phyloP scores from a whole-genome alignment of 2,888 invertebrate genomes.

The Thymelicus sylvestris region DNA sequence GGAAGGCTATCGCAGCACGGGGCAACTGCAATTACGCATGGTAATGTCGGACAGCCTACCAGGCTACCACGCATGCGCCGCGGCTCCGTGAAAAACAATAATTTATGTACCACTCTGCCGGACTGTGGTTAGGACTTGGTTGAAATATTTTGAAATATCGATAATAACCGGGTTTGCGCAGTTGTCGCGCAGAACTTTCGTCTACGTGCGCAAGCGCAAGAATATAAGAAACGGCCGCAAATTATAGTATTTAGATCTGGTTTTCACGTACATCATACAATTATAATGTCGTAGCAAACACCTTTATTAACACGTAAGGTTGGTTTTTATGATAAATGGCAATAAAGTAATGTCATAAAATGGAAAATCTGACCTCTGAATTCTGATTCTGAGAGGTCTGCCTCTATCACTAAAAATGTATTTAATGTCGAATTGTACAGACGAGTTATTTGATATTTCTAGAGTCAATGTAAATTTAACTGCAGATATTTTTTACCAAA shows the following conservation, averaged over 20 bases:
- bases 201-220: background rate
- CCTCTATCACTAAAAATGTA: no score
- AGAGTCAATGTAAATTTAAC: no score
- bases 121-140: conserved; percentile 46
- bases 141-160: conserved; percentile 43
- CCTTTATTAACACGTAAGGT: conserved; percentile 21
- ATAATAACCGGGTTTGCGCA: conserved; percentile 41
- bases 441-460: no score
- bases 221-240: conserved; percentile 20
- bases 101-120: conserved; percentile 49
- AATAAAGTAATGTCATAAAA: background rate
- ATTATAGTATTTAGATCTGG: conserved; percentile 31
- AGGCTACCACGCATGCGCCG: conserved; percentile 43
- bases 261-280: conserved; percentile 29
- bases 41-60: conserved; percentile 55
- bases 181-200: conserved; percentile 32
- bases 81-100: conserved; percentile 49
- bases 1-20: conserved; percentile 50
- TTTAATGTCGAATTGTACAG: no score
- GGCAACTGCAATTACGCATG: conserved; percentile 65
- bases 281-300: conserved; percentile 30
- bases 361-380: no score
- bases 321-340: background rate
- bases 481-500: no score
- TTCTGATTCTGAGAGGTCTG: no score